Evolutionary conservation across 2,113 vertebrate species (phyloP), one percentile per base, ranked within the genome.

Genomic region (Cricetomys ansorgei): DNA sequence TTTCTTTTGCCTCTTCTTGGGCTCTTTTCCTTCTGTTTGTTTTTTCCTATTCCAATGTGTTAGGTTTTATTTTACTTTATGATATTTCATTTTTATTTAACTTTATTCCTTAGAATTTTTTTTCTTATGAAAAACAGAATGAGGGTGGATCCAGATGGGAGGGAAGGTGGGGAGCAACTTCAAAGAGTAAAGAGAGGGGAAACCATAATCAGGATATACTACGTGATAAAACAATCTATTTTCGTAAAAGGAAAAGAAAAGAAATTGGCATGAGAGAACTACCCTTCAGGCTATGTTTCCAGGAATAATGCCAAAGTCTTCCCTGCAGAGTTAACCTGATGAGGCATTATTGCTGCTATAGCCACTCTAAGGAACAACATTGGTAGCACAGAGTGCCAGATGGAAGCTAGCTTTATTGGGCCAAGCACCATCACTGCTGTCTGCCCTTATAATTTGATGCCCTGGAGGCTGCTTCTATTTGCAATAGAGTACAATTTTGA

Each of bases 211-310:
- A 27, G 37, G 12, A 81, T 81, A 27, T 40, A 25, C 21, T 57
- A 81, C 59, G 3, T 81, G 53, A 80, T 80, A 57, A 80, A n/a
- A 80, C 53, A 57, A 57, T 80, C 34, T n/a, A 79, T 37, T 57
- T 7, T n/a, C 53, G 40, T 81, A 59, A 55, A n/a, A 59, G 37
- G 17, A n/a, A 77, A 25, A 81, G 48, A 23, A 50, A 76, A 27
- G 50, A 9, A 50, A 5, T 7, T 50, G 21, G 65, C 50, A 5
- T 27, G n/a, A 43, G 1, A 94, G 29, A 92, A 73, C 21, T 53
- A 80, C 53, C 21, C 55, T 85, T 80, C 43, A 80, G 25, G 59
- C 25, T 72, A 94, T 16, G 34, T 83, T 92, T 88, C 89, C 80
- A 67, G 70, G 57, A 91, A 59, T 70, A 70, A 65, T 48, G 80